A percentile compares a stretch with the other conserved stretches of the same genome.
These are phyloP conservation scores for Pteruthius melanotis DNA, from an alignment of 2,113 vertebrate species.

Conservation along the genomic window DNA sequence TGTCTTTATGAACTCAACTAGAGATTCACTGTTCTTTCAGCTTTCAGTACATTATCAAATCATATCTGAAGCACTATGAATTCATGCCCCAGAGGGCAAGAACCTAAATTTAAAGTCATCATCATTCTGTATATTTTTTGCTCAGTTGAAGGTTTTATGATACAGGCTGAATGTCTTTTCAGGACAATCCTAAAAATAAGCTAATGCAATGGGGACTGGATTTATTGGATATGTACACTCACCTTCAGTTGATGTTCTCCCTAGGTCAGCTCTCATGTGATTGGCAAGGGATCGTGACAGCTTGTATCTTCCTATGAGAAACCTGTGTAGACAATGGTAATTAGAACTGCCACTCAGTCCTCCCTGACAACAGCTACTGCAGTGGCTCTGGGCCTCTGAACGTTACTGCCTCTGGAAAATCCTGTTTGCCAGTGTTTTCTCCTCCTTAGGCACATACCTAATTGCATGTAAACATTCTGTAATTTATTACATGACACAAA, in stretches of 20 bases:
- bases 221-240: constrained; percentile 59
- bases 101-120: constrained; percentile 63
- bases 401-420: constrained; percentile 58
- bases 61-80: constrained; percentile 22
- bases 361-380: constrained; percentile 34
- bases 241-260: constrained; percentile 52
- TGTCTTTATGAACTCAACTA: neutral
- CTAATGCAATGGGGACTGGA: constrained; percentile 54
- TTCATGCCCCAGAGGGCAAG: constrained; percentile 49
- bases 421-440: constrained; percentile 17
- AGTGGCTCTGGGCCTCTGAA: constrained; percentile 47
- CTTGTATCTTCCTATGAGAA: constrained; percentile 66
- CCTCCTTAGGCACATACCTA: constrained; percentile 26
- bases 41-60: constrained; percentile 21
- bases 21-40: neutral
- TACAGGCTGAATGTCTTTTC: constrained; percentile 40
- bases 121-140: constrained; percentile 47
- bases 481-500: constrained; percentile 6
- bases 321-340: constrained; percentile 69
- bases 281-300: constrained; percentile 75
- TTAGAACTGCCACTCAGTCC: constrained; percentile 77
- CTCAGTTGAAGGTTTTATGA: constrained; percentile 54
- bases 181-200: constrained; percentile 66
- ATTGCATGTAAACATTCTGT: constrained; percentile 49
- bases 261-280: constrained; percentile 70